phyloP scores from a whole-genome alignment of 2,797 vertebrate genomes.

The Eulemur mongoz region DNA sequence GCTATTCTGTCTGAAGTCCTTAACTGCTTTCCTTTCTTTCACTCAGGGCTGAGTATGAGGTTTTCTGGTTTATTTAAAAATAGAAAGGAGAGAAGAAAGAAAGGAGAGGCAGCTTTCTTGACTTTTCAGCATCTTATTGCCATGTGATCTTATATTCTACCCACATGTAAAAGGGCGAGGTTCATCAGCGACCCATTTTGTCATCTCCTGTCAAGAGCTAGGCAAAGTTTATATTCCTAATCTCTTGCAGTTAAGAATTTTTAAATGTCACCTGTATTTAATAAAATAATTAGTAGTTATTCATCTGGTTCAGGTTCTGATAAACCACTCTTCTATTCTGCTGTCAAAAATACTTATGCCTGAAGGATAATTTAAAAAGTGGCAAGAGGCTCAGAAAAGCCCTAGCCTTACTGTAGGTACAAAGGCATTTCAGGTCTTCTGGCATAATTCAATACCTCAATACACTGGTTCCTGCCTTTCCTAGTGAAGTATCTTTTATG shows the following conservation, averaged over 20 bases:
- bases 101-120: conserved; percentile 25
- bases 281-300: not conserved
- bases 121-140: not conserved
- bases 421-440: conserved; percentile 51
- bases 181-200: not conserved
- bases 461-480: not conserved
- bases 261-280: conserved; percentile 37
- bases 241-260: conserved; percentile 45
- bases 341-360: not conserved
- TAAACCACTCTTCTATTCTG: conserved; percentile 30
- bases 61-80: conserved; percentile 68
- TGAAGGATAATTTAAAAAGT: not conserved
- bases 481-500: not conserved
- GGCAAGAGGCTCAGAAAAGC: conserved; percentile 45
- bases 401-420: not conserved
- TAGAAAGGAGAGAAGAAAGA: not conserved
- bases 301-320: not conserved
- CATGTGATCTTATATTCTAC: not conserved
- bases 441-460: not conserved
- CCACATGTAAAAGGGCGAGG: not conserved
- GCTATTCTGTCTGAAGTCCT: not conserved
- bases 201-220: conserved; percentile 10
- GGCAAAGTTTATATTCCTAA: not conserved
- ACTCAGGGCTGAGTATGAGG: conserved; percentile 60
- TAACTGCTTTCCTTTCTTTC: conserved; percentile 44